Evolutionary conservation across 2,797 vertebrate genomes (phyloP).

Genomic region (Rhinella marina): DNA sequence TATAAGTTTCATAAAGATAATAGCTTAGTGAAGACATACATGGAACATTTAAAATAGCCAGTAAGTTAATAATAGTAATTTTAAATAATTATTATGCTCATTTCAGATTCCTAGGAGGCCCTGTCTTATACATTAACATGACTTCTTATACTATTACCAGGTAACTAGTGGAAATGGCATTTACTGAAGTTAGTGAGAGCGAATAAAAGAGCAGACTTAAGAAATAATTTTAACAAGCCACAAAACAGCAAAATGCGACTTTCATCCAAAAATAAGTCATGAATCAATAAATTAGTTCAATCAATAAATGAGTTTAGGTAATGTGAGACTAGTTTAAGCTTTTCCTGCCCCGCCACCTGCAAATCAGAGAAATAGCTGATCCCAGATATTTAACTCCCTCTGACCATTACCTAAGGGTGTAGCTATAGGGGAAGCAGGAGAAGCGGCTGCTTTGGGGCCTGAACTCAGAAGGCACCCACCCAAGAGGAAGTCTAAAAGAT

Average conservation of each 20-base stretch:
- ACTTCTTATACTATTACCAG: background rate
- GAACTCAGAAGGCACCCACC: too few relatives aligned
- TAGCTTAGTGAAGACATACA: slow-evolving; percentile 2
- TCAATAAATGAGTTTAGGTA: too few relatives aligned
- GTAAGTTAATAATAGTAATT: slow-evolving; percentile 48
- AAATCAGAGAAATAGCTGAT: too few relatives aligned
- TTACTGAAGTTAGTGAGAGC: background rate
- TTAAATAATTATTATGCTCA: slow-evolving; percentile 50
- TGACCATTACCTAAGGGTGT: too few relatives aligned
- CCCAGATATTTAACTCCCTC: too few relatives aligned
- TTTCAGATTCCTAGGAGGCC: slow-evolving; percentile 1
- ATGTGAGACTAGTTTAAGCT: too few relatives aligned
- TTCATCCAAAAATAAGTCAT: background rate
- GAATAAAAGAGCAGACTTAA: too few relatives aligned
- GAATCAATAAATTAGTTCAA: background rate
- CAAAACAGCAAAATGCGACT: background rate
- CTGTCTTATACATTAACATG: background rate
- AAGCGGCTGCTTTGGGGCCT: too few relatives aligned
- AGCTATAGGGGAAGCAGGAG: too few relatives aligned
- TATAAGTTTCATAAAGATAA: slow-evolving; percentile 24
- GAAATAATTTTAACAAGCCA: too few relatives aligned
- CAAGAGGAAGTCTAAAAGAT: too few relatives aligned
- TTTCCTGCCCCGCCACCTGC: too few relatives aligned
- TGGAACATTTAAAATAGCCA: slow-evolving; percentile 12
- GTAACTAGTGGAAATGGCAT: background rate